A percentile compares a stretch with the other conserved stretches of the same genome.
Evolutionary conservation across 2,113 vertebrate genomes (phyloP).

Genomic region (Pseudolaguvia tuberculata): DNA sequence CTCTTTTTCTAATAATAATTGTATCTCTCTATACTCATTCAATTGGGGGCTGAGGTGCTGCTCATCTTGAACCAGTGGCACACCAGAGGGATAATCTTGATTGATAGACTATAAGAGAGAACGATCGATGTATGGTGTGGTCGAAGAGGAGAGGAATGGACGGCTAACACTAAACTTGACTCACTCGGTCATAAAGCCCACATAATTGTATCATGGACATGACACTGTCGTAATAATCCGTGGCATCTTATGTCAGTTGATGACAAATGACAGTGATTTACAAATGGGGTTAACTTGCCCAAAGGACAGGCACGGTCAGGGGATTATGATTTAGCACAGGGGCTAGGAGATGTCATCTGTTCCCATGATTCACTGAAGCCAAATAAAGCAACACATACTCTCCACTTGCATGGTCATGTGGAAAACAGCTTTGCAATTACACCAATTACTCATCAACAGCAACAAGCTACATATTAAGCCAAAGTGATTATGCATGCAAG

Average conservation of each 20-base stretch:
- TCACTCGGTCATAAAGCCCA: slow-evolving; percentile 54
- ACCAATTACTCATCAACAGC: slow-evolving; percentile 30
- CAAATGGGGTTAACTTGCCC: slow-evolving; percentile 50
- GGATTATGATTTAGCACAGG: slow-evolving; percentile 52
- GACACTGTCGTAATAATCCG: slow-evolving; percentile 51
- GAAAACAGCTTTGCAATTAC: slow-evolving; percentile 28
- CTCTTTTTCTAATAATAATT: slow-evolving; percentile 31
- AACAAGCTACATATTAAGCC: slow-evolving; percentile 27
- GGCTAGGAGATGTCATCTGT: slow-evolving; percentile 33
- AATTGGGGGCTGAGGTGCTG: slow-evolving; percentile 24
- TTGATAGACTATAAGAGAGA: slow-evolving; percentile 45
- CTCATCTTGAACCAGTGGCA: slow-evolving; percentile 38
- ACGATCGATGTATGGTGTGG: slow-evolving; percentile 29
- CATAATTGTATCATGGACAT: slow-evolving; percentile 54
- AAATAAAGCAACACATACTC: slow-evolving; percentile 42
- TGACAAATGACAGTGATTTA: slow-evolving; percentile 51
- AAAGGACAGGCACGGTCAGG: slow-evolving; percentile 51
- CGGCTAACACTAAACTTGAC: slow-evolving; percentile 53
- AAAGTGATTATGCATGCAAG: slow-evolving; percentile 32
- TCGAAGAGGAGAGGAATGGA: slow-evolving; percentile 39
- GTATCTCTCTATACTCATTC: slow-evolving; percentile 32
- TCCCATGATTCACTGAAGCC: slow-evolving; percentile 42
- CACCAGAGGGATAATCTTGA: slow-evolving; percentile 46
- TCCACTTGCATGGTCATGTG: slow-evolving; percentile 22
- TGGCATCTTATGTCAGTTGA: slow-evolving; percentile 51